Evolutionary conservation across 2,113 vertebrate species (phyloP), one percentile per base, ranked within the genome.

Genomic region (Pollimyrus isidori): DNA sequence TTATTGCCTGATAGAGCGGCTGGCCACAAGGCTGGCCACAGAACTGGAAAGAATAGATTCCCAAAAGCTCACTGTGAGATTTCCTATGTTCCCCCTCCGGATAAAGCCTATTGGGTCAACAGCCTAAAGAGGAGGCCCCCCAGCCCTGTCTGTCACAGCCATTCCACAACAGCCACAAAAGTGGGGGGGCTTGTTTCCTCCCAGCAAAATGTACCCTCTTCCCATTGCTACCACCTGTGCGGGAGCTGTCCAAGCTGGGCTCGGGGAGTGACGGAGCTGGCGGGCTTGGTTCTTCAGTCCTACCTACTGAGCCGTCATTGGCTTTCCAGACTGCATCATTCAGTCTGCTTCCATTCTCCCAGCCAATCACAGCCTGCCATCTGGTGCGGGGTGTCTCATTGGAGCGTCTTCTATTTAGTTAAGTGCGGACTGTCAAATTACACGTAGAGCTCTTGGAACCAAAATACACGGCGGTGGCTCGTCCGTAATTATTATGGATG

Each of bases 281-380:
- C 91, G 91, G 92, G 90, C 92, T 90, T 91, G 93, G 94, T 91
- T 92, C 94, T 93, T 94, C 94, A 93, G 93, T 94, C 93, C 92
- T 91, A 92, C 93, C 92, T 91, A 82, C 93, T 90, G 46, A 89
- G 86, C 92, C 88, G 82, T 90, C 92, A 96, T 96, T 96, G 96
- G 95, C 91, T 92, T 90, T 91, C 92, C 90, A 91, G 92, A 91
- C 91, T 91, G 93, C 95, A 95, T 95, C 94, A 94, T 90, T 94
- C 91, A 89, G 90, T 85, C 89, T 73, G 58, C 90, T 89, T 82
- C 73, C 87, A 82, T 91, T 92, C 94, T 92, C 92, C 85, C 90
- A 94, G 92, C 96, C 95, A 95, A 96, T 96, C 93, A 85, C 7
- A 53, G 89, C 88, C 91, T 95, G 95, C 95, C 96, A 94, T 95